These are phyloP conservation scores for Probosciger aterrimus DNA, from an alignment of 2,113 vertebrate genomes.

Conservation along the genomic window DNA sequence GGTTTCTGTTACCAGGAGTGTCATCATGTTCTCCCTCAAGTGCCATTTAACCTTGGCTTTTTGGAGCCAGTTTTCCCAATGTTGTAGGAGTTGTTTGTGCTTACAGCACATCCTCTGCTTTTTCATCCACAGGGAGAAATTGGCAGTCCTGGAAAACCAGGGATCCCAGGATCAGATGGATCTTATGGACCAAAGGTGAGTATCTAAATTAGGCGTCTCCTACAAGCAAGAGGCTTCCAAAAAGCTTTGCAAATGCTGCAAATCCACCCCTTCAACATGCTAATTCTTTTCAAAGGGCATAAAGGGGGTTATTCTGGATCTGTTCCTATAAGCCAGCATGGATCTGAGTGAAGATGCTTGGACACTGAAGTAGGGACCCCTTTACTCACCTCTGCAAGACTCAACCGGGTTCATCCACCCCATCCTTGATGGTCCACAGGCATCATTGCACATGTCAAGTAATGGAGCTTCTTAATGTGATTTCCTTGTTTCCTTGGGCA, in stretches of 20 bases:
- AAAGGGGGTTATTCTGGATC: not conserved
- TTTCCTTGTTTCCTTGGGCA: not conserved
- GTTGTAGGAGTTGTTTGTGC: not conserved
- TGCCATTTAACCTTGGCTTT: not conserved
- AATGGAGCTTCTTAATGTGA: not conserved
- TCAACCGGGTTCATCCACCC: fast-evolving
- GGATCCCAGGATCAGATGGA: conserved; percentile 76
- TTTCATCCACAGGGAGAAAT: conserved; percentile 75
- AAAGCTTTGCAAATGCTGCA: not conserved
- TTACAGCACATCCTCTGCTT: not conserved
- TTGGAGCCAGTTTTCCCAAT: not conserved
- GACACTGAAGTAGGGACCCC: not conserved
- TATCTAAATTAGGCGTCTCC: not conserved
- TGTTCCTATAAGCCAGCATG: not conserved
- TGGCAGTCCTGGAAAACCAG: conserved; percentile 76
- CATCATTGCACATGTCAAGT: too few species aligned
- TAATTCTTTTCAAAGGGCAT: not conserved
- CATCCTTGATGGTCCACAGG: not conserved
- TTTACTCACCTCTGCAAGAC: not conserved
- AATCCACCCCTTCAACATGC: not conserved
- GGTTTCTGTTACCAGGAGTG: not conserved
- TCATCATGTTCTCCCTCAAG: not conserved
- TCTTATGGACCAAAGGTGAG: conserved; percentile 77
- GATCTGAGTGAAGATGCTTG: not conserved
- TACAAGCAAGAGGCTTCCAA: too few species aligned